Percentiles rank a stretch among this genome's conserved stretches.
phyloP scores from a whole-genome alignment of 1,140 invertebrate genomes.

The Apis dorsata region DNA sequence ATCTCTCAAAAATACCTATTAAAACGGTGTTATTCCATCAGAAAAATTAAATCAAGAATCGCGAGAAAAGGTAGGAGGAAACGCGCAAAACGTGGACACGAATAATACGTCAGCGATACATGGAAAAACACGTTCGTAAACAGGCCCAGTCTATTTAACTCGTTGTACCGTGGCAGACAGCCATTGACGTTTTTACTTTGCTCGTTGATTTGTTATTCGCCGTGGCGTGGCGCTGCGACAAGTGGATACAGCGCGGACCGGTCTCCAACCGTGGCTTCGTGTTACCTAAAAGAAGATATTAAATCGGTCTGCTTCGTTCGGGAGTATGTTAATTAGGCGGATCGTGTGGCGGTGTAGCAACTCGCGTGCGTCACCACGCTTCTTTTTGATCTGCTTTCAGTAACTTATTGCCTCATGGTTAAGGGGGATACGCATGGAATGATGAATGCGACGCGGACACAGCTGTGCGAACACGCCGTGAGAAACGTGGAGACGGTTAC shows the following conservation, averaged over 20 bases:
- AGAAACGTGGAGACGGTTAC: neutral
- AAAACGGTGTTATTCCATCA: neutral
- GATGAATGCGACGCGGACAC: slow-evolving; percentile 19
- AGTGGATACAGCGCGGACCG: slow-evolving; percentile 14
- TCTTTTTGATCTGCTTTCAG: slow-evolving; percentile 24
- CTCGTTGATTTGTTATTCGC: slow-evolving; percentile 46
- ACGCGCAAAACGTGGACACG: neutral
- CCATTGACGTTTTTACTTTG: slow-evolving; percentile 45
- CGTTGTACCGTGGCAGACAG: neutral
- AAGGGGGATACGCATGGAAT: slow-evolving; percentile 22
- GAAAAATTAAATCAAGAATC: neutral
- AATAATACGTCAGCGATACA: neutral
- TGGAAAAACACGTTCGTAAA: slow-evolving; percentile 52
- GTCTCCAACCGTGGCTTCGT: slow-evolving; percentile 11
- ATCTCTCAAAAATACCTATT: too few relatives aligned
- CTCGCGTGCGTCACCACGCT: neutral
- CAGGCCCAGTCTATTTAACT: slow-evolving; percentile 20
- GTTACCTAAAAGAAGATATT: slow-evolving; percentile 49
- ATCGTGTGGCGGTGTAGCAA: slow-evolving; percentile 1
- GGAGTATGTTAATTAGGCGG: slow-evolving; percentile 42
- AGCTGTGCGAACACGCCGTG: neutral
- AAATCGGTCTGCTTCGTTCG: slow-evolving; percentile 37
- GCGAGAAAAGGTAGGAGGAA: neutral
- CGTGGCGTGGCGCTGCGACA: slow-evolving; percentile 13
- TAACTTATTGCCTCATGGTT: slow-evolving; percentile 41